A percentile compares a stretch with the other conserved stretches of the same genome.
These are phyloP conservation scores for Oreochromis spilurus DNA, from an alignment of 2,113 vertebrate species.

Conservation along the genomic window DNA sequence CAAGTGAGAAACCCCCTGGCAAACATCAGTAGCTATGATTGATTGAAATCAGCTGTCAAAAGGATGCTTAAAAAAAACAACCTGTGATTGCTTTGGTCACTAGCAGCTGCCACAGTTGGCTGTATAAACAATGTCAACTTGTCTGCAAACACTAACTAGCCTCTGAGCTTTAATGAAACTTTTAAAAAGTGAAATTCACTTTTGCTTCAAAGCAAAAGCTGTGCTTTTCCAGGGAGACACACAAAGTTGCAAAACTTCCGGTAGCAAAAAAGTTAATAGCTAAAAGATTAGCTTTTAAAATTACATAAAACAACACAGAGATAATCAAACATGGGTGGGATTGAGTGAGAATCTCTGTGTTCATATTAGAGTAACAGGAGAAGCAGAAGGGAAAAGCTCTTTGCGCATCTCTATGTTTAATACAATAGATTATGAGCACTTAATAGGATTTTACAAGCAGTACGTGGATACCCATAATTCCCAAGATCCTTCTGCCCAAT, in stretches of 20 bases:
- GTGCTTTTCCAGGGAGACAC: fast-evolving
- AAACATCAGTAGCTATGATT: neutral
- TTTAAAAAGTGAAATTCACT: neutral
- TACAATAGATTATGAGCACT: conserved; percentile 32
- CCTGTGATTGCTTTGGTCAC: neutral
- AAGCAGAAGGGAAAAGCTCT: neutral
- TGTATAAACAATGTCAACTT: fast-evolving
- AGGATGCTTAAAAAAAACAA: neutral
- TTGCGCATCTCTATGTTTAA: conserved; percentile 15
- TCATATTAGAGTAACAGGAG: neutral
- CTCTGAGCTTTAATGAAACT: neutral
- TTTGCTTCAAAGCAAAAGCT: neutral
- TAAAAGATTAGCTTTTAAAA: neutral
- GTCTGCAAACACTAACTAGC: neutral
- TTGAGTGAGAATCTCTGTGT: neutral
- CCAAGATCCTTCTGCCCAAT: conserved; percentile 26
- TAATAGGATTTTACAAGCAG: conserved; percentile 30
- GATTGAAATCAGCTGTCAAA: neutral
- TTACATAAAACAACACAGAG: neutral
- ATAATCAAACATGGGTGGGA: neutral
- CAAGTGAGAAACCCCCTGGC: neutral
- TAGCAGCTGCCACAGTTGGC: neutral
- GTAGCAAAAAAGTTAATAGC: neutral
- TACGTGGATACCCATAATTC: conserved; percentile 25
- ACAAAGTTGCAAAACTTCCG: neutral